These are phyloP conservation scores for Hydropsyche betteni DNA, from an alignment of 2,888 invertebrate species.

Conservation along the genomic window DNA sequence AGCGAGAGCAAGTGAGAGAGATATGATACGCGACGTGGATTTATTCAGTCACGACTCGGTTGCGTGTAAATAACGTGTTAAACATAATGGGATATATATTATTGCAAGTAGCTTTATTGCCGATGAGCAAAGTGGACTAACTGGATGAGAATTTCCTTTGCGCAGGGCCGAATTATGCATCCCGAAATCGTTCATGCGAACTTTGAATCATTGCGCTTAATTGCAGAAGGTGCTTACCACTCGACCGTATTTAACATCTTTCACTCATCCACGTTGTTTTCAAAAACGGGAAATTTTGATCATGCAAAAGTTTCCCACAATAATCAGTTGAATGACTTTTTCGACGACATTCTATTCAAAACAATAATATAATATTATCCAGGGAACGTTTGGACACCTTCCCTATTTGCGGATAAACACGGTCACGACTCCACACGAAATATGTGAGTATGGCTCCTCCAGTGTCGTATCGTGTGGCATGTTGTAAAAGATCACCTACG, in stretches of 20 bases:
- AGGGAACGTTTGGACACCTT: too few species aligned
- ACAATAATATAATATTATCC: too few species aligned
- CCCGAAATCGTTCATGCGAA: slow-evolving; percentile 1
- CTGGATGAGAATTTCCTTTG: too few species aligned
- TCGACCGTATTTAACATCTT: too few species aligned
- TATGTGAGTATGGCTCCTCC: slow-evolving; percentile 1
- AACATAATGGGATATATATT: slow-evolving; percentile 33
- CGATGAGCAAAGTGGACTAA: slow-evolving; percentile 7
- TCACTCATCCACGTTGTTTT: too few species aligned
- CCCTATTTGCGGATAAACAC: neutral
- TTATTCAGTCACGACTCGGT: slow-evolving; percentile 37
- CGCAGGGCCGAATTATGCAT: neutral
- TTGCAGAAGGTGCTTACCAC: slow-evolving; percentile 4
- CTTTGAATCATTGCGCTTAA: slow-evolving; percentile 3
- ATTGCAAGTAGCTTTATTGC: slow-evolving; percentile 28
- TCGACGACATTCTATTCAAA: too few species aligned
- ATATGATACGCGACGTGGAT: slow-evolving; percentile 33
- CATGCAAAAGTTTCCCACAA: too few species aligned
- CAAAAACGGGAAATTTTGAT: too few species aligned
- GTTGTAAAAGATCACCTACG: slow-evolving; percentile 30
- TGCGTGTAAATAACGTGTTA: slow-evolving; percentile 33
- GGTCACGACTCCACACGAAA: slow-evolving; percentile 9
- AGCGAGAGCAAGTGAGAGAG: slow-evolving; percentile 4
- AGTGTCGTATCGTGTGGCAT: slow-evolving; percentile 16
- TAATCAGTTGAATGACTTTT: too few species aligned